Evolutionary conservation across 2,113 vertebrate genomes (phyloP).

Genomic region (Microtus pennsylvanicus): DNA sequence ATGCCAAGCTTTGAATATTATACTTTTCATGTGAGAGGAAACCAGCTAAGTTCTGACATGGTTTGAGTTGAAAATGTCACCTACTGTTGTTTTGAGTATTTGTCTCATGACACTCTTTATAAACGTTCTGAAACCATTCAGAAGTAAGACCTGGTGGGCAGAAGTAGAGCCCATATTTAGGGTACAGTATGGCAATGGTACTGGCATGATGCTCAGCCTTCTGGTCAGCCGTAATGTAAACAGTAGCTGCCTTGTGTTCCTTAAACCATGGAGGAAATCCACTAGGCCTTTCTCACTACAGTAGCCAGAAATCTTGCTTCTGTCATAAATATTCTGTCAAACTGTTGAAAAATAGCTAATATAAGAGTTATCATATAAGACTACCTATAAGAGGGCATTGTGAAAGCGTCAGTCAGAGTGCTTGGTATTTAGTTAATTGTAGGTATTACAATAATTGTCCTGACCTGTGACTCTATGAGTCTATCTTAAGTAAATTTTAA

Average conservation of each 20-base stretch:
- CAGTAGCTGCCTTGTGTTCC: not conserved
- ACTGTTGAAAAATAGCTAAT: not conserved
- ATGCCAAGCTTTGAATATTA: not conserved
- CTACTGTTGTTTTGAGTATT: too few relatives aligned
- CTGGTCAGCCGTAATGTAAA: not conserved
- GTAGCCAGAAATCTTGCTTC: not conserved
- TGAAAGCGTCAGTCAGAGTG: not conserved
- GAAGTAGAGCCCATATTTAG: not conserved
- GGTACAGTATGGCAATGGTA: not conserved
- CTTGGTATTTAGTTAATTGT: not conserved
- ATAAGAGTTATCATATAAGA: not conserved
- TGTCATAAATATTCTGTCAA: not conserved
- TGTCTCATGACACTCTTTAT: not conserved
- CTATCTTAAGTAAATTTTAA: not conserved
- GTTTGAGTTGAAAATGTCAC: not conserved
- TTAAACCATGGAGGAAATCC: too few relatives aligned
- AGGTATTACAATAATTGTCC: not conserved
- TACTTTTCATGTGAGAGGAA: not conserved
- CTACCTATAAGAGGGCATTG: not conserved
- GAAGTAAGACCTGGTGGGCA: not conserved
- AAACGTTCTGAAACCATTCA: not conserved
- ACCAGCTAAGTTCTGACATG: not conserved
- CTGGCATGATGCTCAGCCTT: too few relatives aligned
- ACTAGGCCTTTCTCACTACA: too few relatives aligned
- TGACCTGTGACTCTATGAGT: not conserved